Percentiles rank a stretch among this genome's conserved stretches.
phyloP scores from a whole-genome alignment of 2,113 vertebrate genomes.

The Myotis davidii region DNA sequence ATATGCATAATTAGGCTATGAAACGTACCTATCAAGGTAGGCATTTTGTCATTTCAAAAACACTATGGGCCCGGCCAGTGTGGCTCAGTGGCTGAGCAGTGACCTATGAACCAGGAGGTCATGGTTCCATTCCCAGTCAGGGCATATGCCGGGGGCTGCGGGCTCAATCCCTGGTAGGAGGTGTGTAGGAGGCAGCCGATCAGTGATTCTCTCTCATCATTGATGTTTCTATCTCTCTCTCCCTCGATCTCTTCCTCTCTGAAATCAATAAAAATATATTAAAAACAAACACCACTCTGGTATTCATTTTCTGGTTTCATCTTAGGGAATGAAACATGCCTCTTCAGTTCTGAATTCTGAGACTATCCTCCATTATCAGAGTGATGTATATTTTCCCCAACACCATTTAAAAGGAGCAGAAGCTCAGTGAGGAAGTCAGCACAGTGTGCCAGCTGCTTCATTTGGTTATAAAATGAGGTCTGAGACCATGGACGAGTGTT shows the following conservation, averaged over 20 bases:
- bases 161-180: too few relatives aligned
- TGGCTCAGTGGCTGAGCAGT: too few relatives aligned
- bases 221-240: too few relatives aligned
- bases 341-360: slow-evolving; percentile 19
- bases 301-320: background rate
- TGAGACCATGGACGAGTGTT: background rate
- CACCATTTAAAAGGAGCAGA: background rate
- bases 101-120: too few relatives aligned
- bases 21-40: background rate
- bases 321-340: background rate
- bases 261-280: too few relatives aligned
- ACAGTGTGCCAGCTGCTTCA: background rate
- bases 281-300: too few relatives aligned
- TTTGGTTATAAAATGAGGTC: slow-evolving; percentile 55
- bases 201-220: too few relatives aligned
- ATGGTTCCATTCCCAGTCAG: too few relatives aligned
- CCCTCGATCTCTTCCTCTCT: too few relatives aligned
- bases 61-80: too few relatives aligned
- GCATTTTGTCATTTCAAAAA: background rate
- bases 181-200: too few relatives aligned
- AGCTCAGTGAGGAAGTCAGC: background rate
- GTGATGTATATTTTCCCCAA: background rate
- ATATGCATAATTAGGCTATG: background rate
- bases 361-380: background rate
- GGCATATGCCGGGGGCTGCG: too few relatives aligned